A percentile compares a stretch with the other conserved stretches of the same genome.
These are phyloP conservation scores for Melolontha melolontha DNA, from an alignment of 2,888 invertebrate species.

Conservation along the genomic window DNA sequence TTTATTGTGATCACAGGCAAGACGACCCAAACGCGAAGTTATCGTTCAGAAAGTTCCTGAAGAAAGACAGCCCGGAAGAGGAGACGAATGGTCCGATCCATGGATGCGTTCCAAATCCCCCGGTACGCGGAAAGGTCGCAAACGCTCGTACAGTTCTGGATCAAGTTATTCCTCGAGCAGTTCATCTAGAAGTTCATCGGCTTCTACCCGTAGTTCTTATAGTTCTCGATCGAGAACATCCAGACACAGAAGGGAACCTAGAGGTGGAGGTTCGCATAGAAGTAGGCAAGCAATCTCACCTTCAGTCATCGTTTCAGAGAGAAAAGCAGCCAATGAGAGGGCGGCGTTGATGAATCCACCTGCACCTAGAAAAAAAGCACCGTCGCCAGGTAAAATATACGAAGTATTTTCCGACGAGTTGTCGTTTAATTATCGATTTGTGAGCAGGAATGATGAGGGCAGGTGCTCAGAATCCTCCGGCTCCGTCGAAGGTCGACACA, in stretches of 20 bases:
- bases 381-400: slow-evolving; percentile 65
- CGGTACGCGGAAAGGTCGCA: slow-evolving; percentile 67
- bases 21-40: slow-evolving; percentile 78
- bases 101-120: slow-evolving; percentile 88
- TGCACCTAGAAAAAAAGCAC: slow-evolving; percentile 71
- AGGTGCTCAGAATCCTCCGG: slow-evolving; percentile 72
- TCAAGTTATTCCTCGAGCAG: slow-evolving; percentile 72
- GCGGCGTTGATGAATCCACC: slow-evolving; percentile 82
- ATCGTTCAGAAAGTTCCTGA: slow-evolving; percentile 78
- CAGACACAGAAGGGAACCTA: slow-evolving; percentile 47
- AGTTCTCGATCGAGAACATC: slow-evolving; percentile 65
- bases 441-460: slow-evolving; percentile 65
- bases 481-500: slow-evolving; percentile 65
- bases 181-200: slow-evolving; percentile 62
- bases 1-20: slow-evolving; percentile 45
- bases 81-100: slow-evolving; percentile 95
- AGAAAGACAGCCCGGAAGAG: slow-evolving; percentile 65
- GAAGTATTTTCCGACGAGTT: neutral
- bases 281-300: slow-evolving; percentile 67
- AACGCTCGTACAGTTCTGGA: slow-evolving; percentile 78
- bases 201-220: slow-evolving; percentile 62
- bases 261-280: slow-evolving; percentile 35
- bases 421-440: neutral
- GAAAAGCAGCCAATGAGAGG: slow-evolving; percentile 74
- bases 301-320: slow-evolving; percentile 74